Conservation (phyloP, 2,797 vertebrate genomes). For the Sciaenops ocellatus region DNA sequence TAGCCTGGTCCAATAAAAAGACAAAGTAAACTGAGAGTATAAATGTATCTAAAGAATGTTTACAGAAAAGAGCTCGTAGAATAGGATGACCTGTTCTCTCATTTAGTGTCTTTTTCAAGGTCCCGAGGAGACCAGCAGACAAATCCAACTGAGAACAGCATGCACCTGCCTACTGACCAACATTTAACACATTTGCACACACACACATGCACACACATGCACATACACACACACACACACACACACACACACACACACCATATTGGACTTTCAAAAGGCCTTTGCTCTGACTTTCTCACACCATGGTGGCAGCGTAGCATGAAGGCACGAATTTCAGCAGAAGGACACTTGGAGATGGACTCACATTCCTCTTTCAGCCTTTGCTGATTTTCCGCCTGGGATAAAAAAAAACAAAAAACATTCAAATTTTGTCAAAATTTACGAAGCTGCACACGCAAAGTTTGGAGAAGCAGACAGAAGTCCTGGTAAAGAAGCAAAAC, state of each 20-base stretch:
- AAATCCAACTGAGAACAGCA: slow-evolving; percentile 47
- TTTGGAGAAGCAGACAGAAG: too few relatives aligned
- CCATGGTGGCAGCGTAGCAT: slow-evolving; percentile 63
- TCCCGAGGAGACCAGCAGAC: slow-evolving; percentile 39
- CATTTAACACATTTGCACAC: slow-evolving; percentile 34
- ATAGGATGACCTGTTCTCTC: slow-evolving; percentile 47
- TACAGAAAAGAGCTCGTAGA: slow-evolving; percentile 24
- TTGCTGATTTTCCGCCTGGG: slow-evolving; percentile 15
- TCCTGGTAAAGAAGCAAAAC: too few relatives aligned
- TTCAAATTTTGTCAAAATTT: not conserved
- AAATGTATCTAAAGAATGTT: slow-evolving; percentile 32
- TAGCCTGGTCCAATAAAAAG: slow-evolving; percentile 26
- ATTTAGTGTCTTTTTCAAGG: slow-evolving; percentile 53
- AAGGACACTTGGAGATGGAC: slow-evolving; percentile 18
- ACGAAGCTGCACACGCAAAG: too few relatives aligned
- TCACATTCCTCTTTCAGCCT: slow-evolving; percentile 25
- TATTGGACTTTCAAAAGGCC: slow-evolving; percentile 7
- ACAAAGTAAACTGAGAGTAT: not conserved
- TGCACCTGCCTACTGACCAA: slow-evolving; percentile 42
- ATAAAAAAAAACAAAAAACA: slow-evolving; percentile 4
- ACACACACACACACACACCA: slow-evolving; percentile 10
- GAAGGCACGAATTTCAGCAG: slow-evolving; percentile 66
- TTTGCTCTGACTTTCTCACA: slow-evolving; percentile 62
- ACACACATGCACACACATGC: slow-evolving; percentile 3
- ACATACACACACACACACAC: slow-evolving; percentile 6